phyloP scores from a whole-genome alignment of 2,797 vertebrate genomes.

The Falco berigora region DNA sequence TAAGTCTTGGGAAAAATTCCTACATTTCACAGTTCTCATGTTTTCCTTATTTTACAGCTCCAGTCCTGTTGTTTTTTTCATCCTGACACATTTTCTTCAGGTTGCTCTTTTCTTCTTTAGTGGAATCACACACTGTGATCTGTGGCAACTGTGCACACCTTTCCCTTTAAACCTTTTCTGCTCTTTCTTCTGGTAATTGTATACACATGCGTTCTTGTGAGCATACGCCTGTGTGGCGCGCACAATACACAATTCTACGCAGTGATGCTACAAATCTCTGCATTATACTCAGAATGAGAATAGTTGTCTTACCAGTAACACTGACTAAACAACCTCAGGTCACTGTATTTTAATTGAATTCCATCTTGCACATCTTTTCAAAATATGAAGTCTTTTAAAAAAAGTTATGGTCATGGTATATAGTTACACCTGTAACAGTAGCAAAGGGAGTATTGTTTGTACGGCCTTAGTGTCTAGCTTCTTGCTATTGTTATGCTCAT shows the following conservation, averaged over 20 bases:
- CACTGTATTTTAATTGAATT: not conserved
- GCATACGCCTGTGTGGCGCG: rapidly evolving
- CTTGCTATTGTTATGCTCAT: not conserved
- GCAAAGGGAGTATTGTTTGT: not conserved
- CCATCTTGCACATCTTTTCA: not conserved
- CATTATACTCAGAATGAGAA: not conserved
- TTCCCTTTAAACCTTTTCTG: not conserved
- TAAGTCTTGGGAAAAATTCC: not conserved
- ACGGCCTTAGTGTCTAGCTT: not conserved
- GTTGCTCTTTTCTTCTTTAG: not conserved
- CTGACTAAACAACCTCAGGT: not conserved
- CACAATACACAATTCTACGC: not conserved
- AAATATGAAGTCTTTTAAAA: not conserved
- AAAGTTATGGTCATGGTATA: not conserved
- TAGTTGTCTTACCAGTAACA: not conserved
- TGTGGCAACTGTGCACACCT: not conserved
- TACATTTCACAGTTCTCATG: not conserved
- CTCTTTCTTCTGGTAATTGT: not conserved
- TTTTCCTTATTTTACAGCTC: not conserved
- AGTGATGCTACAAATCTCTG: not conserved
- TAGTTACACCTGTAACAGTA: not conserved
- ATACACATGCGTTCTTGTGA: not conserved
- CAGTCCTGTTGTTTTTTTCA: not conserved
- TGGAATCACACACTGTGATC: not conserved
- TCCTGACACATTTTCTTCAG: not conserved